Evolutionary conservation across 2,797 vertebrate genomes (phyloP), one percentile per base, ranked within the genome.

Genomic region (Arnoldichthys spilopterus): DNA sequence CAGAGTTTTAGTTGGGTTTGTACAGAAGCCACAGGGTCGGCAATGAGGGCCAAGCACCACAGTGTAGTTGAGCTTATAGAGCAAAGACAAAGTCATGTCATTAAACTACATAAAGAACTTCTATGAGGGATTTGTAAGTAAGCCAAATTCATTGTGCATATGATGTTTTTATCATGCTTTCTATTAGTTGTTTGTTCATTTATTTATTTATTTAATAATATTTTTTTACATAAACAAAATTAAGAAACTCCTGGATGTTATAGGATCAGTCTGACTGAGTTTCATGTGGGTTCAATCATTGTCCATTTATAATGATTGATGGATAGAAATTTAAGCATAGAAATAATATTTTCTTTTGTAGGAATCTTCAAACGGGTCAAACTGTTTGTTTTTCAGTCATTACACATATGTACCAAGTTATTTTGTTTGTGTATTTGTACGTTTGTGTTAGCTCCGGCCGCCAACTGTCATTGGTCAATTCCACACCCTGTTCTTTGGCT

Each of bases 71-170:
- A 85, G 83, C 67, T 67, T 83, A 45, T 61, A 85, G 82, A 91
- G 82, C 82, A 76, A 67, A 85, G 88, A 79, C 47, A 83, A 85
- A 86, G 87, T 81, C 76, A 92, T 91, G 93, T 94, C 92, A 88
- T 89, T 92, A 88, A 93, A 92, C 86, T 93, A 93, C 86, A 90
- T 92, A 87, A 91, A 90, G 89, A 93, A 93, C 88, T 94, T 94
- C 90, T 94, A 90, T 88, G 93, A 94, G 91, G 92, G 93, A 89
- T 94, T 91, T 87, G 92, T 93, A 88, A 93, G 93, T 93, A 93
- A 77, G 47, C 40, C 30, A 16, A 0, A 74, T 43, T 1, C 24
- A 51, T 7, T 28, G 30, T 51, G 30, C 72, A 0, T 73, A 4
- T 78, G 26, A 67, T 63, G 28, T 79, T 74, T 40, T 64, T 16